Evolutionary conservation across 1,140 invertebrate genomes (phyloP), one percentile per base, ranked within the genome.

Genomic region (Lordiphosa stackelbergi): DNA sequence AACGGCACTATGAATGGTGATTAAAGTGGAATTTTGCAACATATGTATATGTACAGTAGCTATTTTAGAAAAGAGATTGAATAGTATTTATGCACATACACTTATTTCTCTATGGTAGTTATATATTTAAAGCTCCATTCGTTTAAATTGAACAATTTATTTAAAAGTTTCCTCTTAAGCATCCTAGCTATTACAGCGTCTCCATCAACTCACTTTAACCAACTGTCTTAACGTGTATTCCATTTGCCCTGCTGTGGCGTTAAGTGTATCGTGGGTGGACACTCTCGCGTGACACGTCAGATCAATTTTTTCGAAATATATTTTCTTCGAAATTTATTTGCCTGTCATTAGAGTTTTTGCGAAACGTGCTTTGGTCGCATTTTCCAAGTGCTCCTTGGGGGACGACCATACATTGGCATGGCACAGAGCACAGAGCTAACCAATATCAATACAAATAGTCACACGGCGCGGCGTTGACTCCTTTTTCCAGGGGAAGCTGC

Each of bases 261-360:
- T 24, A 42, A 45, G 31, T 57, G 54, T 46, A 36, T 41, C 9
- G 5, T n/a, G 2, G 5, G 10, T 8, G 47, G 53, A 16, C 42
- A 59, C 54, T 75, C 72, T 75, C 72, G 77, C 77, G 77, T 81
- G 77, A 81, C 77, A 81, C 72, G 77, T 81, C 77, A 83, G 77
- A 77, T 81, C 72, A 83, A 81, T 81, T 81, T 31, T 83, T 69
- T 65, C 68, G 73, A 83, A 77, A 81, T 81, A 81, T 81, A 81
- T 81, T 73, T 81, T 73, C 77, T 77, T 62, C 43, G 68, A 69
- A 77, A 81, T 81, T 81, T 81, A 81, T 81, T 81, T 81, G 77
- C 77, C 77, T 84, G 77, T 84, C 77, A 83, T 81, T 81, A 73
- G 77, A 77, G 73, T 81, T 81, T 62, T 73, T 75, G 77, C 73